A percentile compares a stretch with the other conserved stretches of the same genome.
phyloP scores from a whole-genome alignment of 2,797 vertebrate species.

The Geotria australis region DNA sequence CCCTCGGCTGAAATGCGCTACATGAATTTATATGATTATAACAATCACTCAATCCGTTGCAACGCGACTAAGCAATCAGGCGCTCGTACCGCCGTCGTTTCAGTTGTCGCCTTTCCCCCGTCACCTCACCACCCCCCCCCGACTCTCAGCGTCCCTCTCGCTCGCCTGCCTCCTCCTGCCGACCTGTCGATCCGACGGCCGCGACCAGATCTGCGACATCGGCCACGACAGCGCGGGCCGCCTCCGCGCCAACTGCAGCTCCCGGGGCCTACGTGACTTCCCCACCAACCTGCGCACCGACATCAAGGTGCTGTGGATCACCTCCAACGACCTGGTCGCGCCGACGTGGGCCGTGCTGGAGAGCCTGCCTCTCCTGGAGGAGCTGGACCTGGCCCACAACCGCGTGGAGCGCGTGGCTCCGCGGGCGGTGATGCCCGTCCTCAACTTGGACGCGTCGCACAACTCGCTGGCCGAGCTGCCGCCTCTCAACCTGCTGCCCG shows the following conservation, averaged over 20 bases:
- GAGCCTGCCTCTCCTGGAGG: neutral
- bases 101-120: no score
- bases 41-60: no score
- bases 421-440: neutral
- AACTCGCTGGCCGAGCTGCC: neutral
- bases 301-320: neutral
- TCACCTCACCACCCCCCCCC: no score
- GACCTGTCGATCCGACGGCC: no score
- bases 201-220: neutral
- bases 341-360: neutral
- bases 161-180: no score
- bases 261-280: neutral
- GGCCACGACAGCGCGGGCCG: neutral
- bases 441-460: neutral
- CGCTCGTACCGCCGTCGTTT: no score
- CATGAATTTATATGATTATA: no score
- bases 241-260: neutral
- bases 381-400: neutral
- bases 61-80: no score
- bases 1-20: no score
- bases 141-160: no score
- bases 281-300: neutral
- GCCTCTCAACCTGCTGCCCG: neutral
- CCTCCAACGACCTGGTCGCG: neutral
- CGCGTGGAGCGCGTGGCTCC: neutral